Base-by-base conservation (phyloP, 2,113 vertebrate genomes). In the Gnathonemus echidnorhynchus region DNA sequence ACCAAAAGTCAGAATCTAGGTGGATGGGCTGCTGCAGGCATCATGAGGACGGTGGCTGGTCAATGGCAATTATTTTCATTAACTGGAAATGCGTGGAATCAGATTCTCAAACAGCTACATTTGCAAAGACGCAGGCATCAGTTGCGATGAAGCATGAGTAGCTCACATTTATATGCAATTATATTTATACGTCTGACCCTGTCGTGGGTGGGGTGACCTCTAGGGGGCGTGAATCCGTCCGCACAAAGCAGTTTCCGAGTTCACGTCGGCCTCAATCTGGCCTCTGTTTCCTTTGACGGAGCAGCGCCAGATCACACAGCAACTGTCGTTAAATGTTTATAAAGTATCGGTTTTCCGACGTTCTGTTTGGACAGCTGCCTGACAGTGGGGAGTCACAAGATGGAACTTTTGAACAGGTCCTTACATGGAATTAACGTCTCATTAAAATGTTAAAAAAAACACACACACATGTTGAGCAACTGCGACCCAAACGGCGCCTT, bases 241-340 rank as follows among this genome's bases (percentile, higher is more conserved):
- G 92, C 92, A 92, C 93, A 92, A 92, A 93, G 93, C 93, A 92
- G 95, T 94, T 94, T 94, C 94, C 91, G 91, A 94, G 93, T 95
- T 93, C 94, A 93, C 89, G 92, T 93, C 93, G 93, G 94, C 92
- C 93, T 90, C 90, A 93, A 93, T 93, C 92, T 49, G 93, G 93
- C 93, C 93, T 92, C 94, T 94, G 92, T 92, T 94, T 93, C 93
- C 93, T 94, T 95, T 95, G 93, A 94, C 94, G 94, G 96, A 95
- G 95, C 95, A 96, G 95, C 95, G 95, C 95, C 95, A 95, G 94
- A 96, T 96, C 95, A 96, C 96, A 96, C 94, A 96, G 95, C 94
- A 94, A 95, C 95, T 96, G 95, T 95, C 96, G 95, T 96, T 94
- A 96, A 96, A 96, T 93, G 95, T 95, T 96, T 95, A 95, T 95